Evolutionary conservation across 2,888 invertebrate genomes (phyloP).

Genomic region (Cerastis rubricosa): DNA sequence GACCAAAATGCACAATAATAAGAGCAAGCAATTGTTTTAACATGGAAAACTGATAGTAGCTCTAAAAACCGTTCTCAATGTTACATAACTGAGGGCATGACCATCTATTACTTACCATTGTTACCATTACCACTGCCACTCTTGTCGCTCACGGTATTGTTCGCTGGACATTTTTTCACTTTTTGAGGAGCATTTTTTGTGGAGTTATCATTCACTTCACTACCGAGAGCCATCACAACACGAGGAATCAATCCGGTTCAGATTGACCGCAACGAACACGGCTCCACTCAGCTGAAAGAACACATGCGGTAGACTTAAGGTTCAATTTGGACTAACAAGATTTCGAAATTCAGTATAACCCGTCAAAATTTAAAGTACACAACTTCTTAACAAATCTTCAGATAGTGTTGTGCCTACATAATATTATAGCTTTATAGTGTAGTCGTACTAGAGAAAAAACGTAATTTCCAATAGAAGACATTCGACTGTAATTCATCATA

Average conservation of each 20-base stretch:
- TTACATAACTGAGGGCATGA: constrained; percentile 90
- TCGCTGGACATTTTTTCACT: constrained; percentile 89
- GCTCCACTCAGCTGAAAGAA: constrained; percentile 89
- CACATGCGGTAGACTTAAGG: constrained; percentile 89
- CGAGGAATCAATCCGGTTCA: constrained; percentile 88
- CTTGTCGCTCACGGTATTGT: constrained; percentile 85
- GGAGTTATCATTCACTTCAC: constrained; percentile 90
- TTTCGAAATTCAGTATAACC: constrained; percentile 64
- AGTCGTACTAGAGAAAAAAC: constrained; percentile 42
- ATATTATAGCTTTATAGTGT: constrained; percentile 63
- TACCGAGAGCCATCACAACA: constrained; percentile 91
- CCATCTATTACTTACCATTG: constrained; percentile 87
- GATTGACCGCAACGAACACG: constrained; percentile 89
- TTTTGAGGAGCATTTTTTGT: constrained; percentile 87
- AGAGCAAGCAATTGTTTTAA: constrained; percentile 69
- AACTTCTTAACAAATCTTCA: constrained; percentile 38
- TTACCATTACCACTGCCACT: constrained; percentile 84
- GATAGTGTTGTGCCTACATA: constrained; percentile 40
- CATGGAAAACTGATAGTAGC: constrained; percentile 66
- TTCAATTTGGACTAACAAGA: constrained; percentile 86
- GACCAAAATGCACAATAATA: constrained; percentile 77
- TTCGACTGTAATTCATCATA: background rate
- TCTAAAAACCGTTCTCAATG: constrained; percentile 79
- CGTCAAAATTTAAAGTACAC: constrained; percentile 63
- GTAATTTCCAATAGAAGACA: background rate